These are phyloP conservation scores for Drosophila ananassae DNA, from an alignment of 1,140 invertebrate genomes.

Conservation along the genomic window DNA sequence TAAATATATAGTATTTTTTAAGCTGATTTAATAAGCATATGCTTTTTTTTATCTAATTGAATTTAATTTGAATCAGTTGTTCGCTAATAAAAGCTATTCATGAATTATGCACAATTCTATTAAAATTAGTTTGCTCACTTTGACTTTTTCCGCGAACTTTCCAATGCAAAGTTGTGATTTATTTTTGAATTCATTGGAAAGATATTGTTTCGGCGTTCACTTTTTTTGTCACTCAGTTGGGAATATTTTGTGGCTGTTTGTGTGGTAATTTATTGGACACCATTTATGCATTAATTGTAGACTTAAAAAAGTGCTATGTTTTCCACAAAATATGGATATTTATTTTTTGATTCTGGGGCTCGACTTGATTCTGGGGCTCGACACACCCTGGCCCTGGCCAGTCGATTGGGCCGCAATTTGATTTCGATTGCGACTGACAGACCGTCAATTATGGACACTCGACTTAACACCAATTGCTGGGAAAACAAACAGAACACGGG, in stretches of 20 bases:
- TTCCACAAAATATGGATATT: constrained; percentile 2
- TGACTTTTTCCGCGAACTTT: not conserved
- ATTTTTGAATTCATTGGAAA: not conserved
- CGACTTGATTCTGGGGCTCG: not conserved
- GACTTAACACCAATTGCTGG: constrained; percentile 36
- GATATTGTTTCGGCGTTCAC: constrained; percentile 2
- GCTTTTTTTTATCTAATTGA: constrained; percentile 20
- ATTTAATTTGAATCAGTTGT: constrained; percentile 35
- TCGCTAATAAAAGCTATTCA: not conserved
- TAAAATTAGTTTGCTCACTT: constrained; percentile 3
- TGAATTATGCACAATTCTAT: constrained; percentile 25
- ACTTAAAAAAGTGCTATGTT: constrained; percentile 8
- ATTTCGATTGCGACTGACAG: constrained; percentile 27
- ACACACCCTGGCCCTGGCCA: constrained; percentile 17
- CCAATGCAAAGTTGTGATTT: constrained; percentile 18
- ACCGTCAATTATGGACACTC: constrained; percentile 53
- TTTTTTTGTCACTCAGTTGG: constrained; percentile 15
- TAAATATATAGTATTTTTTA: constrained; percentile 2
- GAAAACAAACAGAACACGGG: constrained; percentile 33
- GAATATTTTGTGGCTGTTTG: constrained; percentile 16
- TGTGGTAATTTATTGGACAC: constrained; percentile 14
- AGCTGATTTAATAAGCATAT: constrained; percentile 29
- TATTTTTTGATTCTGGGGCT: not conserved
- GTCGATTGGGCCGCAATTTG: not conserved
- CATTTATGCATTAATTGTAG: not conserved